These are phyloP conservation scores for Phalacrocorax carbo DNA, from an alignment of 2,113 vertebrate species.

Conservation along the genomic window DNA sequence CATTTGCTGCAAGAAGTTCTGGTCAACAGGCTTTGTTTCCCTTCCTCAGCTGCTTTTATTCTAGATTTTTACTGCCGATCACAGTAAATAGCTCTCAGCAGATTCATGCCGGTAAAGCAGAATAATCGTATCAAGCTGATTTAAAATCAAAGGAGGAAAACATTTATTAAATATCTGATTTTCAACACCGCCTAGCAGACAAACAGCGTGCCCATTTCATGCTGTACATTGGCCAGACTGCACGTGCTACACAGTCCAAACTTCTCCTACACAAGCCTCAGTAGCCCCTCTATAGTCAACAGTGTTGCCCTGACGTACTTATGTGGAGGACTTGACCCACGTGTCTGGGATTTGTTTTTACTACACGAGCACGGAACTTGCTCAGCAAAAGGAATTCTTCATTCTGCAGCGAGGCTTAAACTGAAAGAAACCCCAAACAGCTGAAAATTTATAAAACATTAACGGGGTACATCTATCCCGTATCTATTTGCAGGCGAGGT, in stretches of 20 bases:
- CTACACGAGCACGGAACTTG: rapidly evolving
- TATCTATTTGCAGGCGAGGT: neutral
- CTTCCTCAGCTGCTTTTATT: neutral
- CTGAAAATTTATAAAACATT: neutral
- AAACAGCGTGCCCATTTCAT: rapidly evolving
- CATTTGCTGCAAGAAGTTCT: neutral
- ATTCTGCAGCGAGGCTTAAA: neutral
- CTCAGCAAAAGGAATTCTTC: neutral
- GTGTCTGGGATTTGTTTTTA: neutral
- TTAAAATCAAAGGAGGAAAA: neutral
- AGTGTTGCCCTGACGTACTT: rapidly evolving
- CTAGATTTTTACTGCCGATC: neutral
- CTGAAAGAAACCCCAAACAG: neutral
- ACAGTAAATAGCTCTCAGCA: neutral
- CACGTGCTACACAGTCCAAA: rapidly evolving
- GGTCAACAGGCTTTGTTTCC: neutral
- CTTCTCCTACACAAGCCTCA: rapidly evolving
- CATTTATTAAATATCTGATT: neutral
- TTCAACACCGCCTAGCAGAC: neutral
- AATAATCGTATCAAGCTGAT: neutral
- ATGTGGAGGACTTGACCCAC: neutral
- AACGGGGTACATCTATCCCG: rapidly evolving
- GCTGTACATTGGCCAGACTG: neutral
- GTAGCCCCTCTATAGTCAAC: neutral
- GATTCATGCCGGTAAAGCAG: neutral